A percentile compares a stretch with the other conserved stretches of the same genome.
These are phyloP conservation scores for Eublepharis macularius DNA, from an alignment of 2,113 vertebrate genomes.

Conservation along the genomic window DNA sequence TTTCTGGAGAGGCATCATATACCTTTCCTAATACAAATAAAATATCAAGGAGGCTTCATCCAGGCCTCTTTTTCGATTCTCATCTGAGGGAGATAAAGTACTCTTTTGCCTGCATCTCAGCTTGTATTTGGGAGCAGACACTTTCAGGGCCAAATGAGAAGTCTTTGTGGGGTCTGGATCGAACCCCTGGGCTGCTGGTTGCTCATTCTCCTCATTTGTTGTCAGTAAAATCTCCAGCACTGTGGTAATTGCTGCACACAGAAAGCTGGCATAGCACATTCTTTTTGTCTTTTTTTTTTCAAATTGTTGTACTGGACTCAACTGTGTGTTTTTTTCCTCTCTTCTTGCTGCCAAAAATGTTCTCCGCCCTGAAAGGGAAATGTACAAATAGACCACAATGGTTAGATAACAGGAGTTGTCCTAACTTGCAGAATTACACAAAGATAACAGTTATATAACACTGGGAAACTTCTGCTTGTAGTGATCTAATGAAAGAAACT, in stretches of 20 bases:
- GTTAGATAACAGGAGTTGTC: not conserved
- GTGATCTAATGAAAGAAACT: no score
- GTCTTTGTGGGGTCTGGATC: not conserved
- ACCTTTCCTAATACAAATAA: no score
- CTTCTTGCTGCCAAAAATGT: not conserved
- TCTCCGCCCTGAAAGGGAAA: slow-evolving; percentile 1
- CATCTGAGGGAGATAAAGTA: not conserved
- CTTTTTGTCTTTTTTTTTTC: not conserved
- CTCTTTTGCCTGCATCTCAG: not conserved
- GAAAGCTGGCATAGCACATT: not conserved
- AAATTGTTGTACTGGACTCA: not conserved
- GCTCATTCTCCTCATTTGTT: not conserved
- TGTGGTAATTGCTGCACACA: not conserved
- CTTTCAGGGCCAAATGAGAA: not conserved
- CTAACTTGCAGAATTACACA: not conserved
- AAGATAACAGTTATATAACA: not conserved
- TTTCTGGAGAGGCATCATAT: no score
- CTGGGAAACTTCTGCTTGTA: not conserved
- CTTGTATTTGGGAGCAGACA: no score
- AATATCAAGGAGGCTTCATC: not conserved
- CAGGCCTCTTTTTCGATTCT: not conserved
- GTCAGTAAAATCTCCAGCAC: not conserved
- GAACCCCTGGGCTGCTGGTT: not conserved
- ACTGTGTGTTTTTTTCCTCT: not conserved
- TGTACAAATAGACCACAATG: not conserved